Conservation (phyloP, 2,797 vertebrate species). For the Esox lucius region DNA sequence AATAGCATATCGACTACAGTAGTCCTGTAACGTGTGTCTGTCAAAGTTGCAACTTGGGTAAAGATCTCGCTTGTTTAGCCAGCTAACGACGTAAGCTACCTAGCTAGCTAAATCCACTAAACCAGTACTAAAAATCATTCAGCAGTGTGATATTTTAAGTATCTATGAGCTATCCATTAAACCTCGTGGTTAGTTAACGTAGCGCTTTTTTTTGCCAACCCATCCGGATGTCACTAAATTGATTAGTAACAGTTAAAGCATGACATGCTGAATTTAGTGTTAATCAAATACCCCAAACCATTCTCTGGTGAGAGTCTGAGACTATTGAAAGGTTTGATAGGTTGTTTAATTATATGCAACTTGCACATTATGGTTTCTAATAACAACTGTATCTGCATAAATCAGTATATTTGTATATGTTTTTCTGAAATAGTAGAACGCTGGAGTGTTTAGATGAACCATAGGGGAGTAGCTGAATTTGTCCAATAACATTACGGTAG, state of each 20-base stretch:
- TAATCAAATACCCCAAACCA: neutral
- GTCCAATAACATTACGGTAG: too few relatives aligned
- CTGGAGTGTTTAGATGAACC: too few relatives aligned
- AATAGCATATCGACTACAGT: neutral
- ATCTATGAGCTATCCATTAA: too few relatives aligned
- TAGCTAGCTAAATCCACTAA: neutral
- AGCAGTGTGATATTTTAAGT: too few relatives aligned
- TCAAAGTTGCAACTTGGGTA: neutral
- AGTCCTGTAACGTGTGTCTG: neutral
- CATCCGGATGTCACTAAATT: neutral
- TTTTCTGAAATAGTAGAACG: neutral
- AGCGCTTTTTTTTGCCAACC: neutral
- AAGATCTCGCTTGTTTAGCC: neutral
- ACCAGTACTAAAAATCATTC: neutral
- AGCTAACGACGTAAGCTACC: neutral
- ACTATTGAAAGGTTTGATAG: neutral
- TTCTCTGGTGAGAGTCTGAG: neutral
- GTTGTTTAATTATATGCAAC: neutral
- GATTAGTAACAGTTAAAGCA: neutral
- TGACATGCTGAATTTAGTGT: neutral
- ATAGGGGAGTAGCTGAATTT: too few relatives aligned
- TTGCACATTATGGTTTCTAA: neutral
- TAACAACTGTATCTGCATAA: neutral
- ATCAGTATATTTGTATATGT: neutral
- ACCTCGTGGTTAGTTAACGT: neutral